Evolutionary conservation across 1,140 invertebrate genomes (phyloP), one percentile per base, ranked within the genome.

Genomic region (Macrobrachium nipponense): DNA sequence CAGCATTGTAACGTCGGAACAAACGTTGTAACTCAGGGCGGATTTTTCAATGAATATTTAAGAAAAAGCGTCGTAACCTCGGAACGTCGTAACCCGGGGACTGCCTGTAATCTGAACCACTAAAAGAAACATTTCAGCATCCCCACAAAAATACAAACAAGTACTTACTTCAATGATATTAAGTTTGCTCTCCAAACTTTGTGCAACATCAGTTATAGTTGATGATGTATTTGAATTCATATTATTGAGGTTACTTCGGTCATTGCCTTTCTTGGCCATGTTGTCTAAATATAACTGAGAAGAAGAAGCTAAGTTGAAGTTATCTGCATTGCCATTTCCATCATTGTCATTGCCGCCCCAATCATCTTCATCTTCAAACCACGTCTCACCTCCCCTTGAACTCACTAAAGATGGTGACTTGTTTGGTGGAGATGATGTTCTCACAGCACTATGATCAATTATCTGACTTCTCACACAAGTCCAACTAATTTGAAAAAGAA

Each of bases 351-450:
- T 91, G 84, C 91, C 91, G 59, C 92, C 94, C 94, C 95, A 95
- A 88, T 95, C 94, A 90, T 95, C 94, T 0, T 94, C 94, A 88
- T 93, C 94, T n/a, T 92, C 91, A 82, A 95, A 93, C 95, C 95
- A 96, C 81, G 92, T 92, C 23, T 87, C 87, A 0, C 72, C 78
- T 14, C 82, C 84, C 76, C 90, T 90, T 20, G 76, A 66, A 90
- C 75, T 18, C 88, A 89, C 60, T 89, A 89, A 85, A 84, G 89
- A 44, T 11, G 76, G 59, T 2, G 90, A 89, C 58, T 90, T 80
- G 20, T 91, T 90, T 76, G 91, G 90, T 78, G 90, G 91, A 27
- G 92, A 91, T 23, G 89, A 89, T 58, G 91, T 91, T 51, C 68
- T 80, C 20, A 44, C 23, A 51, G 84, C 64, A 10, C 68, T 60